A percentile compares a stretch with the other conserved stretches of the same genome.
phyloP scores from a whole-genome alignment of 2,888 invertebrate genomes.

The Heliconius erato region DNA sequence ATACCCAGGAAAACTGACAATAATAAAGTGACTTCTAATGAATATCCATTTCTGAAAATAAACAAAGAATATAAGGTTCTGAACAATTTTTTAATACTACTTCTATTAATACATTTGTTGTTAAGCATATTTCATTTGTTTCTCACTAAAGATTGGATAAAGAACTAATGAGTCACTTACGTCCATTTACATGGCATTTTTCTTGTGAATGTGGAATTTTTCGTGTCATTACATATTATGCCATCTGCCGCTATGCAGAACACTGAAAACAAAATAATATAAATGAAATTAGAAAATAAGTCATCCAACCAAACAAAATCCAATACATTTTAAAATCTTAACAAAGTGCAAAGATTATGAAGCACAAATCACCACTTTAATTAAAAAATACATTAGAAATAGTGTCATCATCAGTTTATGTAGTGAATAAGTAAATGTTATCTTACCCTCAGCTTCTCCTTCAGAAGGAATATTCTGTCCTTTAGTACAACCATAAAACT shows the following conservation, averaged over 20 bases:
- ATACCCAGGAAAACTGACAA: slow-evolving; percentile 98
- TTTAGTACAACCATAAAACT: slow-evolving; percentile 91
- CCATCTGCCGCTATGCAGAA: slow-evolving; percentile 93
- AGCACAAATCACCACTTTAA: background rate
- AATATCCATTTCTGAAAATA: slow-evolving; percentile 94
- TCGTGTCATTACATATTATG: slow-evolving; percentile 92
- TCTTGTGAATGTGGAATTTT: slow-evolving; percentile 92
- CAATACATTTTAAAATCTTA: background rate
- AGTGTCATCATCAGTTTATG: background rate
- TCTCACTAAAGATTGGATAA: background rate
- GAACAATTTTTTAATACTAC: background rate
- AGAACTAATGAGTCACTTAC: slow-evolving; percentile 87
- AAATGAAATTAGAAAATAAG: background rate
- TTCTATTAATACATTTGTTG: background rate
- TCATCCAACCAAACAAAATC: background rate
- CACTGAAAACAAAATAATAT: slow-evolving; percentile 82
- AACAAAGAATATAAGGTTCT: slow-evolving; percentile 33
- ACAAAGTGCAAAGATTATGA: background rate
- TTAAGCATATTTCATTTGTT: background rate
- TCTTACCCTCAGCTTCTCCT: slow-evolving; percentile 91
- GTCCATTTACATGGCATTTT: slow-evolving; percentile 97
- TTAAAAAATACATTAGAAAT: background rate
- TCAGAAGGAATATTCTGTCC: slow-evolving; percentile 85
- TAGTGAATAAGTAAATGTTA: background rate
- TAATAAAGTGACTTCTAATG: slow-evolving; percentile 95